Conservation (phyloP, 2,888 invertebrate genomes). For the Pseudolycoriella hygida region DNA sequence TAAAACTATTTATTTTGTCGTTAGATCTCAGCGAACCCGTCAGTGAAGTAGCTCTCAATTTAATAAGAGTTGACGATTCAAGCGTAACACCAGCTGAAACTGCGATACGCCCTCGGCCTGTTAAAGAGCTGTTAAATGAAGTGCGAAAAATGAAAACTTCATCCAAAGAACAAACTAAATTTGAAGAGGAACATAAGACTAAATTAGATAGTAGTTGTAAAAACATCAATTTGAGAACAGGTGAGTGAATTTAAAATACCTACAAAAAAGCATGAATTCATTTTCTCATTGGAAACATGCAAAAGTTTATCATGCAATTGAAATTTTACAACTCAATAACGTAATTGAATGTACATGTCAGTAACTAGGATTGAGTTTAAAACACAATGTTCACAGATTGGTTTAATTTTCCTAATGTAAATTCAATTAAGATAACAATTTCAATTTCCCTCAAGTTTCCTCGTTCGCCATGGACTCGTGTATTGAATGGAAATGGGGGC, state of each 20-base stretch:
- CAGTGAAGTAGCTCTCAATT: conserved; percentile 12
- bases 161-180: not conserved
- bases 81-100: conserved; percentile 4
- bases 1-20: not conserved
- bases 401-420: conserved; percentile 3
- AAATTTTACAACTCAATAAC: no score
- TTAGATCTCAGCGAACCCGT: conserved; percentile 1
- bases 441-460: not conserved
- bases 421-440: conserved; percentile 2
- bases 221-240: not conserved
- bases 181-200: not conserved
- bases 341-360: no score
- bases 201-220: conserved; percentile 1
- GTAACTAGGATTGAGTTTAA: no score
- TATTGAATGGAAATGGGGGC: not conserved
- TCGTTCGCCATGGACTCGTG: not conserved
- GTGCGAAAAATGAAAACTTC: not conserved
- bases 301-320: no score
- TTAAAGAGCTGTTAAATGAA: conserved; percentile 4
- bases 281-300: no score
- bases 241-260: no score
- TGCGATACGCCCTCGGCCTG: conserved; percentile 5
- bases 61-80: conserved; percentile 14
- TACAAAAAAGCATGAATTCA: no score
- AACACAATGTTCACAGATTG: not conserved